Conservation (phyloP, 2,888 invertebrate genomes). For the Acronicta alni region DNA sequence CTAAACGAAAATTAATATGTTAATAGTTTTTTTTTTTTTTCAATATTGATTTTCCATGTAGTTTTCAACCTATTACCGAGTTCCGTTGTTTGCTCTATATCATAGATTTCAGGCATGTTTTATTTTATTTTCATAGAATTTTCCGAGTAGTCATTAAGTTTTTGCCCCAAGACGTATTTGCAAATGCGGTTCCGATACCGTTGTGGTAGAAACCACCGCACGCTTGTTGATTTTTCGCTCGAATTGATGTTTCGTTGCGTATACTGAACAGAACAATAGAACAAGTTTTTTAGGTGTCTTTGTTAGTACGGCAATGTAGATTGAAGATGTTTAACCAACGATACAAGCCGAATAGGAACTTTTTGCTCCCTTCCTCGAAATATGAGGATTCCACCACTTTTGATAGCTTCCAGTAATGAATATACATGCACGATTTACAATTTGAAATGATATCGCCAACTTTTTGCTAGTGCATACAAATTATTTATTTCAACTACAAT, state of each 20-base stretch:
- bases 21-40: conserved; percentile 4
- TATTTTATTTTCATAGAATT: conserved; percentile 51
- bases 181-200: conserved; percentile 69
- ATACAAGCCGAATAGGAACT: conserved; percentile 49
- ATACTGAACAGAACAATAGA: conserved; percentile 65
- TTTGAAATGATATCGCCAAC: conserved; percentile 47
- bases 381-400: conserved; percentile 44
- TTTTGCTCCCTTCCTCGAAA: conserved; percentile 54
- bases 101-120: conserved; percentile 35
- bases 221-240: conserved; percentile 62
- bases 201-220: conserved; percentile 59
- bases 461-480: conserved; percentile 46
- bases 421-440: conserved; percentile 58
- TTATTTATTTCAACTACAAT: conserved; percentile 45
- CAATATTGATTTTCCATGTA: not conserved
- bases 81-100: conserved; percentile 37
- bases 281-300: conserved; percentile 62
- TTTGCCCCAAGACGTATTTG: conserved; percentile 63
- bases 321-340: conserved; percentile 56
- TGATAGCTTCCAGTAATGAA: conserved; percentile 52
- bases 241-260: conserved; percentile 64
- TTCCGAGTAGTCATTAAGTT: conserved; percentile 66
- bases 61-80: conserved; percentile 11
- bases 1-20: conserved; percentile 24
- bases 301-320: conserved; percentile 62